Evolutionary conservation across 2,888 invertebrate species (phyloP), one percentile per base, ranked within the genome.

Genomic region (Empis stercorea): DNA sequence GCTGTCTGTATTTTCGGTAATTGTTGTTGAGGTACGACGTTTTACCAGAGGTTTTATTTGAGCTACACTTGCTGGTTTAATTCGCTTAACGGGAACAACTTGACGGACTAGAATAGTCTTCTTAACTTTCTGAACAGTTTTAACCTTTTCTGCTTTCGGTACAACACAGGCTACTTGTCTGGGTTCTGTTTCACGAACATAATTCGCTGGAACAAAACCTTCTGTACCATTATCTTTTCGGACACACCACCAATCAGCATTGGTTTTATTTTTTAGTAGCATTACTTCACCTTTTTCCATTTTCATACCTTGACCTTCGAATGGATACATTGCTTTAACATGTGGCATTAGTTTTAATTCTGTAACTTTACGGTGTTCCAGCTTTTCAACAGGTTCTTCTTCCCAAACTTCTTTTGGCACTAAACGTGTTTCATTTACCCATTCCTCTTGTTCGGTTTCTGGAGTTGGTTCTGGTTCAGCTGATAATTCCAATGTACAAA

Each of bases 191-290:
- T 94, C 93, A 30, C 85, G 78, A 13, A 97, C 91, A 68, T 97
- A 97, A 71, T 93, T 95, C 1, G 94, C 95, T 0, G 99, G 99
- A 4, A 97, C 95, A 68, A 95, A 99, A 2, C 97, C 97, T 60
- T 96, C 96, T 0, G 81, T 79, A 0, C 95, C 87, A 62, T 89
- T 91, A 0, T 83, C 80, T 66, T 92, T 92, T 13, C 93, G 76
- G n/a, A 96, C 89, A 59, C 91, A 91, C 99, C 99, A 99, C 97
- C 97, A 97, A 66, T 99, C 99, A 0, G 86, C 82, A 71, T 96
- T 97, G 9, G 92, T 94, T 71, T 93, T 93, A 64, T 87, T 91
- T 52, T 97, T 76, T 1, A 99, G 74, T 61, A 92, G 84, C 87
- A 97, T 88, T 2, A 69, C 61, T 71, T 96, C 94, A 46, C 91